Conservation (phyloP, 2,113 vertebrate species). For the Microcebus tavaratra region DNA sequence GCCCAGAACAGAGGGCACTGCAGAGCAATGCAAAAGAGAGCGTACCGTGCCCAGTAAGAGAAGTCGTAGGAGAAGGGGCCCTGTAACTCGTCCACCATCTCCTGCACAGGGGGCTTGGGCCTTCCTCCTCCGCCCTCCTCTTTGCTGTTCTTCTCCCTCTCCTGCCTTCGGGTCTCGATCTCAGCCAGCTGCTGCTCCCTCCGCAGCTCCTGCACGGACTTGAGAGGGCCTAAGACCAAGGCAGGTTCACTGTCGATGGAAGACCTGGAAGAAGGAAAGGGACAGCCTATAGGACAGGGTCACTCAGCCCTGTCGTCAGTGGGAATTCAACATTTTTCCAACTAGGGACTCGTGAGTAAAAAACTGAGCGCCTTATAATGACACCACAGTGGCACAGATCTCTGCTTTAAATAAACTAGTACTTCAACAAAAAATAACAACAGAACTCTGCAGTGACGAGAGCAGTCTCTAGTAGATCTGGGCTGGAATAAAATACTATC, state of each 20-base stretch:
- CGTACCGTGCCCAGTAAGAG: conserved; percentile 97
- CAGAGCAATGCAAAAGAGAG: accelerated
- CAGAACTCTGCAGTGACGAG: background rate
- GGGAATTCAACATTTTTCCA: background rate
- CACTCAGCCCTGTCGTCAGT: accelerated
- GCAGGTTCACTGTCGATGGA: conserved; percentile 98
- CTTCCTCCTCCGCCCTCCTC: conserved; percentile 81
- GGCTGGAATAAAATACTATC: background rate
- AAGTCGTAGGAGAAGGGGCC: conserved; percentile 97
- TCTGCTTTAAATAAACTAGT: background rate
- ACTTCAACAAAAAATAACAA: background rate
- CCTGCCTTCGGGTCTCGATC: conserved; percentile 91
- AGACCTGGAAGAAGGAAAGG: conserved; percentile 84
- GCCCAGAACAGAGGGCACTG: accelerated
- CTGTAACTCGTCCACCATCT: conserved; percentile 93
- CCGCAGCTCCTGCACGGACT: conserved; percentile 91
- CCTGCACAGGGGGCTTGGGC: conserved; percentile 88
- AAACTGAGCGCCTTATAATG: no score
- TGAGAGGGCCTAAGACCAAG: conserved; percentile 95
- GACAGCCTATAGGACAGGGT: accelerated
- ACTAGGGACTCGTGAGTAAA: background rate
- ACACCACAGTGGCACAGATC: background rate
- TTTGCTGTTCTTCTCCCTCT: conserved; percentile 88
- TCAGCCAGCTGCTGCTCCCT: conserved; percentile 95
- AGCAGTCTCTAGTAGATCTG: background rate